Evolutionary conservation across 2,113 vertebrate genomes (phyloP), one percentile per base, ranked within the genome.

Genomic region (Benitochromis conjunctus): DNA sequence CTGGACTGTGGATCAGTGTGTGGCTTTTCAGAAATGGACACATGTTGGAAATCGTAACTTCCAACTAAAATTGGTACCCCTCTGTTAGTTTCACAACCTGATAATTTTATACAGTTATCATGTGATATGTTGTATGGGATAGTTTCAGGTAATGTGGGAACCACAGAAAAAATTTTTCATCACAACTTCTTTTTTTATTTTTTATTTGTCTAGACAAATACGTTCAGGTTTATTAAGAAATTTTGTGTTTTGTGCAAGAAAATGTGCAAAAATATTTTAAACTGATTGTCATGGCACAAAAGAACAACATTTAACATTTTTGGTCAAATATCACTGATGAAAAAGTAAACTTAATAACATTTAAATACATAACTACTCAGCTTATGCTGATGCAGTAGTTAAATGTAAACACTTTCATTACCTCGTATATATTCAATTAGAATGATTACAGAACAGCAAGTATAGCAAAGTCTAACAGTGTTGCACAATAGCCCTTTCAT

Each of bases 301-400:
- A n/a, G 4, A 62, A 51, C 18, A 79, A 46, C n/a, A 53, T 58
- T 69, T 1, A 89, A 90, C 54, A 84, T 81, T 88, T 74, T 94
- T 94, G 91, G 87, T 92, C 80, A 86, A 86, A 81, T 36, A 54
- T 41, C 14, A 74, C 31, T 80, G 26, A 53, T 29, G 38, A 31
- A 31, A 29, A 76, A 76, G 46, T 76, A 76, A 76, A 76, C 24
- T 3, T 51, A 3, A 89, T 64, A 43, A 36, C 18, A 76, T 11
- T 48, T 26, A 46, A n/a, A 48, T 48, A 79, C 4, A 10, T 84
- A 76, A 79, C 18, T 48, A 13, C 66, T 78, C 16, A 24, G 36
- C 31, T 69, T 29, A 24, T 82, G 31, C 7, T 3, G 16, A 51
- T 7, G 54, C 53, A 84, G 88, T 81, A 12, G 38, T 64, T 76